These are phyloP conservation scores for Synanceia verrucosa DNA, from an alignment of 2,797 vertebrate genomes.

Conservation along the genomic window DNA sequence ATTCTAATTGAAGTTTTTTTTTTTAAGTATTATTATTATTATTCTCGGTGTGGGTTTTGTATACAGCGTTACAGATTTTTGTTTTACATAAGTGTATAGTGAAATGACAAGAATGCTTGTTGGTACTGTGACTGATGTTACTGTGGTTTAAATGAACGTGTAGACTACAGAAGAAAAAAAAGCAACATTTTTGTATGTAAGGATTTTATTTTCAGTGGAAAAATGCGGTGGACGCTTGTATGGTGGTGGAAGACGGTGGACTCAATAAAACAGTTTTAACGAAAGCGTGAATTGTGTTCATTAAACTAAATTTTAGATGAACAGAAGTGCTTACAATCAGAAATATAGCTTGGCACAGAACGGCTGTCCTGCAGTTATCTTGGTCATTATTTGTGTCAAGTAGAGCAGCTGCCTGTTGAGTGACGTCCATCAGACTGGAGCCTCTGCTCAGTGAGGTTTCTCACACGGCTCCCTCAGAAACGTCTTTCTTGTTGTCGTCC, in stretches of 20 bases:
- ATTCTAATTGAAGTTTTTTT: constrained; percentile 23
- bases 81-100: constrained; percentile 47
- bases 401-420: no score
- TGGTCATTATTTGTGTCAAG: no score
- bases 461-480: no score
- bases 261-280: constrained; percentile 69
- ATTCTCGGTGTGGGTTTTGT: constrained; percentile 26
- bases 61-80: constrained; percentile 47
- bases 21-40: constrained; percentile 9
- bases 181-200: constrained; percentile 67
- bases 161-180: constrained; percentile 31
- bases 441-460: no score
- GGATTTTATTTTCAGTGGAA: constrained; percentile 75
- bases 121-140: constrained; percentile 58
- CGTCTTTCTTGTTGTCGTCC: no score
- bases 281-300: background rate
- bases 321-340: no score
- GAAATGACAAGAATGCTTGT: constrained; percentile 55
- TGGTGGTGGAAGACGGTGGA: constrained; percentile 51
- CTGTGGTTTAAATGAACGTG: constrained; percentile 49
- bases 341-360: no score
- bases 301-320: no score
- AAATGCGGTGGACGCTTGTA: constrained; percentile 63
- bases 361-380: no score
- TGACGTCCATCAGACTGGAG: no score